Conservation (phyloP, 2,888 invertebrate genomes). For the Chydorus sphaericus region DNA sequence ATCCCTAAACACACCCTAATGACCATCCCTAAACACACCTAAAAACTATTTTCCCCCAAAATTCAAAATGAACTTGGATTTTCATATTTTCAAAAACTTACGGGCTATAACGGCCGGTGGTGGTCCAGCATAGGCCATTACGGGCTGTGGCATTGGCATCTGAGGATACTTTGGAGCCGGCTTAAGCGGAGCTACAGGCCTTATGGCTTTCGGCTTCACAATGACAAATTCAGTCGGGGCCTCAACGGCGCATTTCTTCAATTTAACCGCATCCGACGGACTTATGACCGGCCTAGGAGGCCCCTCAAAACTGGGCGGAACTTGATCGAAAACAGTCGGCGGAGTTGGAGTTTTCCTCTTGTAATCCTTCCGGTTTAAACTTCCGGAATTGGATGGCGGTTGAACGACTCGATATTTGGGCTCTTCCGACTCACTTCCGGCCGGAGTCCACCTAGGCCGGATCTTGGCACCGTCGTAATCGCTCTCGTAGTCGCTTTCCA, state of each 20-base stretch:
- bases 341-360: conserved; percentile 23
- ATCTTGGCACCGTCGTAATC: conserved; percentile 44
- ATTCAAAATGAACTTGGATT: neutral
- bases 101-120: neutral
- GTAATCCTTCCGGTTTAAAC: neutral
- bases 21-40: no score
- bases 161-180: neutral
- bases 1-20: no score
- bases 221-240: neutral
- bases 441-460: conserved; percentile 44
- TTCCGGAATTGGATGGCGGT: conserved; percentile 32
- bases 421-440: conserved; percentile 35
- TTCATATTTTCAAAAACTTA: neutral
- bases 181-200: neutral
- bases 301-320: conserved; percentile 36
- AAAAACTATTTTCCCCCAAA: no score
- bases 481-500: conserved; percentile 54
- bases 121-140: neutral
- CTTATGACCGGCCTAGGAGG: conserved; percentile 20
- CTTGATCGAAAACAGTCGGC: conserved; percentile 45
- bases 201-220: conserved; percentile 1
- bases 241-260: conserved; percentile 7
- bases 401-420: conserved; percentile 45
- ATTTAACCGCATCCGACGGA: conserved; percentile 9
- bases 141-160: neutral